Conservation (phyloP, 1,140 invertebrate species). For the Scaptomyza montana region DNA sequence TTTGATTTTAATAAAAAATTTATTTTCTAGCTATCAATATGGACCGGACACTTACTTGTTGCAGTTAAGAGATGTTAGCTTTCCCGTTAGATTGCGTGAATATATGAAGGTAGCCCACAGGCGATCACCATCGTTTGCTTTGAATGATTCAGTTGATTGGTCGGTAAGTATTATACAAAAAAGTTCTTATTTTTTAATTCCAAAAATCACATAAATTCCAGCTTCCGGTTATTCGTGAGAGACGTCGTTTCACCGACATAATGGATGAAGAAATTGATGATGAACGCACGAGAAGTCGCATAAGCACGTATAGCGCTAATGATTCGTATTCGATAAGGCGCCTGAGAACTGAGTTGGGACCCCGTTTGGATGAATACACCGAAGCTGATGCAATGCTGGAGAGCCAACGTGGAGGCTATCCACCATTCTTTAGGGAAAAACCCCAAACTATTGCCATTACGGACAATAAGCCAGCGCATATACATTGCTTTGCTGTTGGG, state of each 20-base stretch:
- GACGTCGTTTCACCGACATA: conserved; percentile 95
- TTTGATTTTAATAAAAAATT: neutral
- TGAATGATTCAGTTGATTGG: conserved; percentile 90
- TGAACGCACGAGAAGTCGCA: conserved; percentile 90
- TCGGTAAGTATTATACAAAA: conserved; percentile 85
- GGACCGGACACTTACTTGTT: conserved; percentile 98
- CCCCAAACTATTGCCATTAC: conserved; percentile 91
- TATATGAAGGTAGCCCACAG: conserved; percentile 96
- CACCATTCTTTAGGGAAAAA: conserved; percentile 93
- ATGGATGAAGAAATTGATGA: conserved; percentile 98
- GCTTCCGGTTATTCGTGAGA: conserved; percentile 94
- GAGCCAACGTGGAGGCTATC: conserved; percentile 90
- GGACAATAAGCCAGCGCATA: conserved; percentile 90
- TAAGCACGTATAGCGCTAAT: conserved; percentile 89
- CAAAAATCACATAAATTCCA: conserved; percentile 69
- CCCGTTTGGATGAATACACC: conserved; percentile 90
- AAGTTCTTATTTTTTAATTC: neutral
- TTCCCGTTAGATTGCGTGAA: conserved; percentile 94
- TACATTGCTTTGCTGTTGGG: conserved; percentile 94
- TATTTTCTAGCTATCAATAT: conserved; percentile 91
- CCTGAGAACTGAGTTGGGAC: conserved; percentile 91
- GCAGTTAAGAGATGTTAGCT: conserved; percentile 95
- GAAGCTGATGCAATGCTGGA: conserved; percentile 93
- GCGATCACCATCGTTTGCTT: conserved; percentile 88
- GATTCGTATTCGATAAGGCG: conserved; percentile 89